phyloP scores from a whole-genome alignment of 1,140 invertebrate species.

The Trichomalopsis sarcophagae region DNA sequence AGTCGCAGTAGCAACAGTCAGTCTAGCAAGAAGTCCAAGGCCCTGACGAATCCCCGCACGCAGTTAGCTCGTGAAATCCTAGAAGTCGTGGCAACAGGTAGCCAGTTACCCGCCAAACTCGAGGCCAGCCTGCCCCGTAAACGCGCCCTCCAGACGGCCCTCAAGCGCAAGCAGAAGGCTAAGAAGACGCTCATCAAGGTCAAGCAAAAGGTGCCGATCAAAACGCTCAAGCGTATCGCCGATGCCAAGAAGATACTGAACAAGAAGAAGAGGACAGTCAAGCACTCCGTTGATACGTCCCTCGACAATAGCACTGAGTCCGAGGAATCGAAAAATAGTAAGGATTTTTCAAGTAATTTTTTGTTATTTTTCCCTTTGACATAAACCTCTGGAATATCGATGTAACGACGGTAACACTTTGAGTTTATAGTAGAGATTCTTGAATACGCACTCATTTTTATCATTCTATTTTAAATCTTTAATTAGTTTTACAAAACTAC shows the following conservation, averaged over 20 bases:
- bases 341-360: conserved; percentile 7
- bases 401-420: not conserved
- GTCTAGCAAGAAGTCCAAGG: conserved; percentile 13
- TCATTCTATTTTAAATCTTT: not conserved
- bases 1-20: not conserved
- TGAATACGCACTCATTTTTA: not conserved
- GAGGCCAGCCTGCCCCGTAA: conserved; percentile 70
- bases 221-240: conserved; percentile 64
- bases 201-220: conserved; percentile 69
- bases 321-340: conserved; percentile 47
- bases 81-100: conserved; percentile 64
- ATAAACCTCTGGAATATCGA: not conserved
- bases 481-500: not conserved
- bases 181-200: conserved; percentile 68
- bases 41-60: conserved; percentile 49
- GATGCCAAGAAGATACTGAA: conserved; percentile 63
- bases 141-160: conserved; percentile 64
- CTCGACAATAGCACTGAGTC: conserved; percentile 26
- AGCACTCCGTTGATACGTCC: conserved; percentile 1
- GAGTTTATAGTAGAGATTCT: not conserved
- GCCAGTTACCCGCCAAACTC: conserved; percentile 67
- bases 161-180: conserved; percentile 67
- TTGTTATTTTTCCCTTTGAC: not conserved
- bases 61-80: conserved; percentile 66
- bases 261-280: conserved; percentile 55